Evolutionary conservation across 2,113 vertebrate species (phyloP).

Genomic region (Bothrops jararaca): DNA sequence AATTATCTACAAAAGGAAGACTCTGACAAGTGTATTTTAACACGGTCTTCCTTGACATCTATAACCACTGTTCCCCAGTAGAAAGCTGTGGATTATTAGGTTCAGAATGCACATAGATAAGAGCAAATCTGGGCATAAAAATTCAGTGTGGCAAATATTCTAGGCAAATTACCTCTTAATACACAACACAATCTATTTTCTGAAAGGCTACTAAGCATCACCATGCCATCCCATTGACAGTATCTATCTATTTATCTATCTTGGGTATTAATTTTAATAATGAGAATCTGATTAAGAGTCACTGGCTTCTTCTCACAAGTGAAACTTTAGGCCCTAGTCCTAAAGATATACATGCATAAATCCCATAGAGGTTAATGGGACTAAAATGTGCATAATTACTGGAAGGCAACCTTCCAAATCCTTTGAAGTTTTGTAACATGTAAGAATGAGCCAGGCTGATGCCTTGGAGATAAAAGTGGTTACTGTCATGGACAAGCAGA

Average conservation of each 20-base stretch:
- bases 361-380: neutral
- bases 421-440: neutral
- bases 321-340: neutral
- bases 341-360: conserved; percentile 13
- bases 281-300: conserved; percentile 23
- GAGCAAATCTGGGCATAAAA: conserved; percentile 27
- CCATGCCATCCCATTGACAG: conserved; percentile 42
- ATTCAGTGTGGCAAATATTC: conserved; percentile 53
- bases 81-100: conserved; percentile 8
- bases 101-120: neutral
- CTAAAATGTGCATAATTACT: conserved; percentile 7
- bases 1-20: conserved; percentile 52
- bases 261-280: conserved; percentile 25
- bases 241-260: conserved; percentile 29
- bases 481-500: neutral
- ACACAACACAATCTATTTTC: conserved; percentile 48
- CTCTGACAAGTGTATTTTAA: conserved; percentile 43
- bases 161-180: conserved; percentile 47
- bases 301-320: neutral
- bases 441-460: neutral
- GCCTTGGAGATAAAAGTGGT: conserved; percentile 8
- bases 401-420: neutral
- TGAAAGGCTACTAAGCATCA: conserved; percentile 37
- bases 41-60: conserved; percentile 13
- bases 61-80: conserved; percentile 23